These are phyloP conservation scores for Holacanthella duospinosa DNA, from an alignment of 2,888 invertebrate genomes.

Conservation along the genomic window DNA sequence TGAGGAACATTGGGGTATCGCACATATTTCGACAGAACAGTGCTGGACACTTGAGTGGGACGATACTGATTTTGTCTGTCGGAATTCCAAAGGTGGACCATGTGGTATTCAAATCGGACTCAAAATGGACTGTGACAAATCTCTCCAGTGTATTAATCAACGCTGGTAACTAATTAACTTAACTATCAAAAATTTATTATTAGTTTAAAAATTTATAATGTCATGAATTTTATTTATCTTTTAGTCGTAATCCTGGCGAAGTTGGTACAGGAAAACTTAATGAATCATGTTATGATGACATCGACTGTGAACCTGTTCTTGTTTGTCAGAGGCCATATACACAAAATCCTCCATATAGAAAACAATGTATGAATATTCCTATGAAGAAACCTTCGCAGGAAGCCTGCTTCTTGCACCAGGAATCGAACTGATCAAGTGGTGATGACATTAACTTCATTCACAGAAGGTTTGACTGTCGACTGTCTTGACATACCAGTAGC, in stretches of 20 bases:
- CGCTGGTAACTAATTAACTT: too few species aligned
- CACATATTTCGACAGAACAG: not conserved
- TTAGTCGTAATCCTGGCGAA: not conserved
- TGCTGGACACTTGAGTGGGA: not conserved
- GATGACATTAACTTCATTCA: too few species aligned
- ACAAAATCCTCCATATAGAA: too few species aligned
- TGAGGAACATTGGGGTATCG: not conserved
- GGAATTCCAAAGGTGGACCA: not conserved
- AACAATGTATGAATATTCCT: not conserved
- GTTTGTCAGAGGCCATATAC: too few species aligned
- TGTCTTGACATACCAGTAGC: too few species aligned
- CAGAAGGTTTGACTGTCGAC: too few species aligned
- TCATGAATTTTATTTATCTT: too few species aligned
- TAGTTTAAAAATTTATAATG: too few species aligned
- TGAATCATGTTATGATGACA: not conserved
- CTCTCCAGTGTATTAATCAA: not conserved
- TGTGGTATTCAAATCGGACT: not conserved
- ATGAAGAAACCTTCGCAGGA: too few species aligned
- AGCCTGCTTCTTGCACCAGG: too few species aligned
- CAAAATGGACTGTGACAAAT: not conserved
- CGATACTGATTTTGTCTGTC: not conserved
- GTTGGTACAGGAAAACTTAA: not conserved
- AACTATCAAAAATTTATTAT: too few species aligned
- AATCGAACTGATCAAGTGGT: too few species aligned
- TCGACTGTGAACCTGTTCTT: not conserved